Percentiles rank a stretch among this genome's conserved stretches.
Conservation (phyloP, 1,140 invertebrate species). For the Calycopis cecrops region DNA sequence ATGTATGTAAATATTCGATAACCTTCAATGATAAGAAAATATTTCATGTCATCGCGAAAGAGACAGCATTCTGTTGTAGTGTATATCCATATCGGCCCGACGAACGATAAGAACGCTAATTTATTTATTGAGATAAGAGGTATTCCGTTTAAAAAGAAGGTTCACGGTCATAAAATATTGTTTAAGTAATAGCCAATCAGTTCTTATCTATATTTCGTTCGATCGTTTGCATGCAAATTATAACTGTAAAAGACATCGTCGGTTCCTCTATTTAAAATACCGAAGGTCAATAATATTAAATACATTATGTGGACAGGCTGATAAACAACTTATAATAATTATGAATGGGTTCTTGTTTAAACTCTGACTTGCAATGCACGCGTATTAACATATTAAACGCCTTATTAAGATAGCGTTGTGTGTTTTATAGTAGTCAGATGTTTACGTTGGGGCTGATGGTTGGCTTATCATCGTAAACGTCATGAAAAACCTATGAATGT, state of each 20-base stretch:
- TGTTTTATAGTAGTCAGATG: no score
- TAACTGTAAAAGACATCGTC: slow-evolving; percentile 30
- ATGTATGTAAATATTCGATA: slow-evolving; percentile 7
- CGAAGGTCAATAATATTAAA: not conserved
- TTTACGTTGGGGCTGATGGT: no score
- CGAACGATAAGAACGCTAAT: slow-evolving; percentile 7
- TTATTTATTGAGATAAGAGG: slow-evolving; percentile 6
- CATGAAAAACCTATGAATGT: no score
- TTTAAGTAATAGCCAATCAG: slow-evolving; percentile 11
- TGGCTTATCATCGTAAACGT: no score
- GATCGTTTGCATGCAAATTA: slow-evolving; percentile 50
- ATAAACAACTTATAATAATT: slow-evolving; percentile 3
- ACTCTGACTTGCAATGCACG: not conserved
- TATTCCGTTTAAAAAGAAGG: slow-evolving; percentile 7
- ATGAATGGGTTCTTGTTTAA: not conserved
- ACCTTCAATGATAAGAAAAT: not conserved
- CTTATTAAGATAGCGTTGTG: no score
- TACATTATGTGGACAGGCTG: not conserved
- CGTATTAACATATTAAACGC: no score
- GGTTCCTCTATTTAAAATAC: slow-evolving; percentile 19
- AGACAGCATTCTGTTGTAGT: not conserved
- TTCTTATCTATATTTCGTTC: slow-evolving; percentile 34
- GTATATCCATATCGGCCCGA: not conserved
- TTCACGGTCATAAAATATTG: slow-evolving; percentile 7
- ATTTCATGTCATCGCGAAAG: not conserved